Percentiles rank a stretch among this genome's conserved stretches.
These are phyloP conservation scores for Saxidomus purpurata DNA, from an alignment of 1,140 invertebrate genomes.

Conservation along the genomic window DNA sequence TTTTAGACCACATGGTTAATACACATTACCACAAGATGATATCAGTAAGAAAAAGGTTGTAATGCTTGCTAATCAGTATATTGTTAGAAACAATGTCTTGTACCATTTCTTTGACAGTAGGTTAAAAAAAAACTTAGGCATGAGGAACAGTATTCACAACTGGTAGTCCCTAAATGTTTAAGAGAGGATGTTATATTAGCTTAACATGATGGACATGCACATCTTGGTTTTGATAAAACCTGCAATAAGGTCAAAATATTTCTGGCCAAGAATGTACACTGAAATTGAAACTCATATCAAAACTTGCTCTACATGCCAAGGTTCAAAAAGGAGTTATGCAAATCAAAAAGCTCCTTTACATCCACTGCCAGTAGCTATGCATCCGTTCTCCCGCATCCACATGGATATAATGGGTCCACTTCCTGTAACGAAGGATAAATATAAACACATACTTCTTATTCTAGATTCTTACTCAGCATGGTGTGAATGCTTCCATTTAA, in stretches of 20 bases:
- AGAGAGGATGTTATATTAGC: constrained; percentile 42
- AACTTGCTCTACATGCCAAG: not conserved
- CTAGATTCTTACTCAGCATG: constrained; percentile 64
- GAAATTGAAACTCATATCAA: not conserved
- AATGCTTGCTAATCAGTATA: constrained; percentile 35
- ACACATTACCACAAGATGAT: not conserved
- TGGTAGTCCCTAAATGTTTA: constrained; percentile 41
- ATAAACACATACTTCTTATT: constrained; percentile 49
- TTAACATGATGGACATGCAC: constrained; percentile 62
- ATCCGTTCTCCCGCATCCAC: not conserved
- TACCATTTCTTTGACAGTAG: constrained; percentile 40
- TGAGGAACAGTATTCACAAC: not conserved
- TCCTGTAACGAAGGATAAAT: constrained; percentile 35
- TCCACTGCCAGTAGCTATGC: not conserved
- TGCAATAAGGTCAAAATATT: not conserved
- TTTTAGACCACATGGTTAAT: too few species aligned
- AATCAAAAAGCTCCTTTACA: not conserved
- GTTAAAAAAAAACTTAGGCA: too few species aligned
- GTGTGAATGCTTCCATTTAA: constrained; percentile 68
- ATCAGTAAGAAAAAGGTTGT: too few species aligned
- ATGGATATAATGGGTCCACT: constrained; percentile 27
- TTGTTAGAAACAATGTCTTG: constrained; percentile 43
- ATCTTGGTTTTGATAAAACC: constrained; percentile 3
- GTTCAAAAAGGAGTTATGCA: not conserved
- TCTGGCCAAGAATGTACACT: not conserved